Base-by-base conservation (phyloP, 2,888 invertebrate genomes). In the Protonemura montana region DNA sequence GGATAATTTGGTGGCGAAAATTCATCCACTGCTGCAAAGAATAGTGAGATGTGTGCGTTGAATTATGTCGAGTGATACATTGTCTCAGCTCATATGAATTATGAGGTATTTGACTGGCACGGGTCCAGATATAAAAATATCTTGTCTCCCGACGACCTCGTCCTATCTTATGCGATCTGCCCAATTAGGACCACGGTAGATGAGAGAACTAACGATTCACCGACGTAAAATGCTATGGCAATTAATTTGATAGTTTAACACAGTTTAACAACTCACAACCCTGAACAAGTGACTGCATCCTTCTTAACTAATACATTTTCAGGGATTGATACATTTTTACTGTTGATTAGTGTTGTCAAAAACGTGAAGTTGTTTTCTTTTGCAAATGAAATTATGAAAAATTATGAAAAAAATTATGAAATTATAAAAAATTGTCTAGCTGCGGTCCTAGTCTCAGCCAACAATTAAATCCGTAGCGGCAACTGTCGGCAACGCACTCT, bases 101-200 rank as follows among this genome's bases (percentile, higher is more conserved):
- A 59, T 59, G 59, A 59, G 59, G 59, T 59, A 59, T 59, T 59
- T 59, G 59, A 59, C 59, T 59, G 59, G 59, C 59, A 59, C 21
- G 13, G 16, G 13, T 59, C 59, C 59, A 59, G 59, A 59, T 59
- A 59, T 59, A 59, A 59, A 59, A 59, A 59, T 59, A 59, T 59
- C 59, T 59, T 21, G 59, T 59, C 59, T 21, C 21, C 16, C 13
- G 59, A 13, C 59, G 59, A 21, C 59, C 59, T 59, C 59, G 59
- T 59, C 59, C 59, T 59, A 59, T 59, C 59, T 59, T 59, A 59
- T 59, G 59, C 59, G 3, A 59, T 59, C 59, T 59, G 59, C 59
- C 59, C 59, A 59, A 59, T 59, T 59, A 59, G 59, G 59, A 59
- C 59, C 59, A 59, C 59, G 59, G 16, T 21, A 59, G 59, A 59